Evolutionary conservation across 2,113 vertebrate genomes (phyloP).

Genomic region (Anoura caudifer): DNA sequence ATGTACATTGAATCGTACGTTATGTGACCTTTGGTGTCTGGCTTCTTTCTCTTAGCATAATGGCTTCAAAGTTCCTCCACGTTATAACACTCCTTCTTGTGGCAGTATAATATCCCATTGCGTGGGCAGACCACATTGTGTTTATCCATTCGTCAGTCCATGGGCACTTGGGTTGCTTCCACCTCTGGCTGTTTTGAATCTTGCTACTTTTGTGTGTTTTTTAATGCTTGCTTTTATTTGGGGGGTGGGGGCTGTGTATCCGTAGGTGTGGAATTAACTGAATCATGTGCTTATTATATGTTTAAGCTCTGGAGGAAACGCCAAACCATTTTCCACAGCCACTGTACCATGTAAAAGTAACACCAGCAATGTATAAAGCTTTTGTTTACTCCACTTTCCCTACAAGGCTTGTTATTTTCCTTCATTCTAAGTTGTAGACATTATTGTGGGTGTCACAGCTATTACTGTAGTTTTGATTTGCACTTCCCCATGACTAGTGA

Average conservation of each 20-base stretch:
- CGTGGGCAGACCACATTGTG: not conserved
- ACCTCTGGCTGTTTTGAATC: not conserved
- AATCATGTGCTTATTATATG: not conserved
- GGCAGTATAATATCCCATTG: not conserved
- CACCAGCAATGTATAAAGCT: not conserved
- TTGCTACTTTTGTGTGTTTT: not conserved
- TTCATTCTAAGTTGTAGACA: not conserved
- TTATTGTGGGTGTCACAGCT: not conserved
- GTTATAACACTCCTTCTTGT: not conserved
- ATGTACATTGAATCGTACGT: not conserved
- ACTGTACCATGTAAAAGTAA: not conserved
- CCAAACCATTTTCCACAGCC: not conserved
- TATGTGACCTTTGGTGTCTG: not conserved
- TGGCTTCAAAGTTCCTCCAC: not conserved
- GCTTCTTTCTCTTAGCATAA: not conserved
- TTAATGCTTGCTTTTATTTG: not conserved
- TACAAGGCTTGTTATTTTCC: not conserved
- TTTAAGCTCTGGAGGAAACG: not conserved
- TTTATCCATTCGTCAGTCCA: not conserved
- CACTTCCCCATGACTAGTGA: not conserved
- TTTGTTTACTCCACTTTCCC: not conserved
- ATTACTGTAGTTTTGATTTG: not conserved
- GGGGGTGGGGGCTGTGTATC: not conserved
- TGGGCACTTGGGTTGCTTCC: not conserved
- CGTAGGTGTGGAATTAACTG: not conserved